Evolutionary conservation across 2,797 vertebrate species (phyloP).

Genomic region (Tauraco hartlaubi): DNA sequence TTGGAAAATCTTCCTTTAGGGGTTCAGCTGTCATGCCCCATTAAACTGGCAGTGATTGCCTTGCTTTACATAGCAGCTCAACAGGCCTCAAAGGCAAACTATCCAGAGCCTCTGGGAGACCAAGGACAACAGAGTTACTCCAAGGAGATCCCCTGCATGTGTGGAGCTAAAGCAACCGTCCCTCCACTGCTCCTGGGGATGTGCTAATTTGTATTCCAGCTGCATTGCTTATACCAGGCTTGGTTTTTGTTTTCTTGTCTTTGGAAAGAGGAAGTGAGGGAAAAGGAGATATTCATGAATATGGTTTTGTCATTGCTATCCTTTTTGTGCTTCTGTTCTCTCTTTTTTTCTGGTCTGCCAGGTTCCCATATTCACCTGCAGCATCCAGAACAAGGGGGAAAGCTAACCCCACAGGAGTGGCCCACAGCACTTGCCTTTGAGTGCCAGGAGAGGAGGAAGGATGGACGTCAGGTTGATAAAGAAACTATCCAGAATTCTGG

Average conservation of each 20-base stretch:
- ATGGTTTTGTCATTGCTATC: neutral
- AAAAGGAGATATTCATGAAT: neutral
- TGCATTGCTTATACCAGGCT: neutral
- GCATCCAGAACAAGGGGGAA: neutral
- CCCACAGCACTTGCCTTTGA: neutral
- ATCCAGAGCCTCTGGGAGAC: neutral
- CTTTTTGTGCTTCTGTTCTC: neutral
- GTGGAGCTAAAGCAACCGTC: fast-evolving
- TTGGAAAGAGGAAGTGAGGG: neutral
- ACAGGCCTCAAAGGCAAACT: neutral
- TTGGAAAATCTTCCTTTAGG: neutral
- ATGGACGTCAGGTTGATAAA: neutral
- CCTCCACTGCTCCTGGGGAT: neutral
- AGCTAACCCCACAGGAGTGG: neutral
- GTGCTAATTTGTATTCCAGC: neutral
- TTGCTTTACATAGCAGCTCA: neutral
- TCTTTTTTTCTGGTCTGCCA: neutral
- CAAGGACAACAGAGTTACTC: neutral
- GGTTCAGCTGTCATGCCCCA: neutral
- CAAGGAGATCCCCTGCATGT: neutral
- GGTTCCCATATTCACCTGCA: neutral
- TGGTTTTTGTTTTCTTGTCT: neutral
- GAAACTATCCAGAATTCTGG: neutral
- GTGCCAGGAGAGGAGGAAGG: neutral
- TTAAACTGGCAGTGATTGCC: neutral